phyloP scores from a whole-genome alignment of 2,888 invertebrate species.

The Cephus runcator region DNA sequence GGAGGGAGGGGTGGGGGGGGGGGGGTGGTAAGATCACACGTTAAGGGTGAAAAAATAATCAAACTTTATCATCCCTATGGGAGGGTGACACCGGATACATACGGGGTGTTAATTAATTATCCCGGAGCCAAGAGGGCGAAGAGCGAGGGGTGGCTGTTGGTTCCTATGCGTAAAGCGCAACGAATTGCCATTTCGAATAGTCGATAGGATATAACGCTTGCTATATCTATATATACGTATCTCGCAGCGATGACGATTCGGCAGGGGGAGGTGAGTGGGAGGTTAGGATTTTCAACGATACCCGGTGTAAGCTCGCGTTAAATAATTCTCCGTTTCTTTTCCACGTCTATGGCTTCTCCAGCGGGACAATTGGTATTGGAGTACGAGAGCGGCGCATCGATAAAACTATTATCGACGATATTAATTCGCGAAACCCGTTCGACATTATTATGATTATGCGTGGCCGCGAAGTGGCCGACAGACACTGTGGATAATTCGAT shows the following conservation, averaged over 20 bases:
- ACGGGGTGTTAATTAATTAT: not conserved
- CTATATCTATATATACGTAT: not conserved
- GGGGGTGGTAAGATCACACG: not conserved
- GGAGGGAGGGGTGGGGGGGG: no score
- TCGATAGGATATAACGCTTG: not conserved
- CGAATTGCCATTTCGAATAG: not conserved
- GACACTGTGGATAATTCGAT: no score
- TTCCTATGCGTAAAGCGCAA: not conserved
- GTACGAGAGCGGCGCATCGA: not conserved
- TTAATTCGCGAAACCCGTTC: not conserved
- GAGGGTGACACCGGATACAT: not conserved
- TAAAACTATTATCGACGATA: not conserved
- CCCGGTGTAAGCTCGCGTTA: not conserved
- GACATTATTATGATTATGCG: not conserved
- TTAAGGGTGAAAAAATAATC: not conserved
- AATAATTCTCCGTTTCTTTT: not conserved
- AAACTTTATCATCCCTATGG: not conserved
- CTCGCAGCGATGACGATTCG: not conserved
- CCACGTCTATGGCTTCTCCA: not conserved
- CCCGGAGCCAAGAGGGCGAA: not conserved
- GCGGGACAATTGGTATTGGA: no score
- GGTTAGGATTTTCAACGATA: not conserved
- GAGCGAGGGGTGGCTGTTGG: constrained; percentile 16
- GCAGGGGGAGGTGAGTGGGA: not conserved
- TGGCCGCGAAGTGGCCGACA: no score